phyloP scores from a whole-genome alignment of 2,113 vertebrate species.

The Nymphicus hollandicus region DNA sequence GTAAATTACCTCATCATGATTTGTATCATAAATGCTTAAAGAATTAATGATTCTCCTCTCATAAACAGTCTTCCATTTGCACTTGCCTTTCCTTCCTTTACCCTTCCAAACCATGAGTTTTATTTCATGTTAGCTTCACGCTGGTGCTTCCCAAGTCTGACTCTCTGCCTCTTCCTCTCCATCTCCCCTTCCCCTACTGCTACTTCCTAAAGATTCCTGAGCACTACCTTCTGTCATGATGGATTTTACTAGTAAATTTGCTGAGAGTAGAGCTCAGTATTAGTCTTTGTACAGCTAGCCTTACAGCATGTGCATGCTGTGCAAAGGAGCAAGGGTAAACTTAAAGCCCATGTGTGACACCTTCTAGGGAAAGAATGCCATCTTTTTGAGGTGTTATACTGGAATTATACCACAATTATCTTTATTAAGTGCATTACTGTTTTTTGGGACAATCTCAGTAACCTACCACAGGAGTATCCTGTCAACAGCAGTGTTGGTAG shows the following conservation, averaged over 20 bases:
- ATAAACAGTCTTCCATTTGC: background rate
- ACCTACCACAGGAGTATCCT: constrained; percentile 79
- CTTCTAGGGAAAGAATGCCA: background rate
- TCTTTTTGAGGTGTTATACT: background rate
- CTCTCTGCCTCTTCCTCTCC: background rate
- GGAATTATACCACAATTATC: background rate
- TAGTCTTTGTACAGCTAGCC: background rate
- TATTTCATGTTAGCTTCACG: background rate
- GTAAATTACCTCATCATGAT: background rate
- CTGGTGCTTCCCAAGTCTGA: background rate
- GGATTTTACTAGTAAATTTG: background rate
- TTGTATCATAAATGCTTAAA: background rate
- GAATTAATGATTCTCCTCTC: background rate
- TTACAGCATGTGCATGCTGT: background rate
- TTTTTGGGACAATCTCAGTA: background rate
- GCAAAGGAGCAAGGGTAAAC: background rate
- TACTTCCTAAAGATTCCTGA: background rate
- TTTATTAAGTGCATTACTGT: background rate
- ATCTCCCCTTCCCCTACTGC: background rate
- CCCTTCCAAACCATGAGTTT: background rate
- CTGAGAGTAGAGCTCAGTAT: background rate
- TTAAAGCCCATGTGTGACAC: background rate
- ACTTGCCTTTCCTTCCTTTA: background rate
- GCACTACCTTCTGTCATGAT: background rate
- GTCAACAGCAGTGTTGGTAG: constrained; percentile 81